Evolutionary conservation across 1,140 invertebrate species (phyloP).

Genomic region (Ceratitis capitata): DNA sequence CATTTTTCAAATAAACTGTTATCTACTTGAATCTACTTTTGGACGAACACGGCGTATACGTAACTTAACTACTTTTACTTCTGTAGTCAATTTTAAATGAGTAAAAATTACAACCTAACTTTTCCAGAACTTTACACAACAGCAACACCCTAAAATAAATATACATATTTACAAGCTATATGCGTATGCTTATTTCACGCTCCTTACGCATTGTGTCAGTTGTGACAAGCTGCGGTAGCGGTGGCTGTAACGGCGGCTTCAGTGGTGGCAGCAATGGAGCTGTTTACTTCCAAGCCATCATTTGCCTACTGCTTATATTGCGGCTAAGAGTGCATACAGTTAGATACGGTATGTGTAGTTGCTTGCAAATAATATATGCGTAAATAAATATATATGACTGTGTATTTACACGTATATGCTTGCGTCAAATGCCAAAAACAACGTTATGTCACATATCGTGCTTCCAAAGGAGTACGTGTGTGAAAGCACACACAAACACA

Average conservation of each 20-base stretch:
- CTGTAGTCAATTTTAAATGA: too few relatives aligned
- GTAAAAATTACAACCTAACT: too few relatives aligned
- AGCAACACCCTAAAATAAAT: too few relatives aligned
- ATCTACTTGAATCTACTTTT: too few relatives aligned
- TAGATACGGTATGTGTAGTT: too few relatives aligned
- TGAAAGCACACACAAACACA: background rate
- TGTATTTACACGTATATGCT: background rate
- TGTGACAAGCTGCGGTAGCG: background rate
- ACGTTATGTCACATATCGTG: background rate
- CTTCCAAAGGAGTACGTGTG: background rate
- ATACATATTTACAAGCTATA: too few relatives aligned
- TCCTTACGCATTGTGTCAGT: background rate
- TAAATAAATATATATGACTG: background rate
- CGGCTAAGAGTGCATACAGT: background rate
- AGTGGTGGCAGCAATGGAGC: background rate
- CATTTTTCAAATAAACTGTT: too few relatives aligned
- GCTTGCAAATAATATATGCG: background rate
- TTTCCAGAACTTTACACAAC: too few relatives aligned
- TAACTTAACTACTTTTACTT: too few relatives aligned
- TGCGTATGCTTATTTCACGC: too few relatives aligned
- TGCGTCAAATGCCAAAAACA: conserved; percentile 3
- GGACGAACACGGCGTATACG: too few relatives aligned
- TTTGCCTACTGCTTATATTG: background rate
- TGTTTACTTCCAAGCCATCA: background rate
- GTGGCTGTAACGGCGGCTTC: background rate